Percentiles rank a stretch among this genome's conserved stretches.
Evolutionary conservation across 2,113 vertebrate genomes (phyloP).

Genomic region (Cebus imitator): DNA sequence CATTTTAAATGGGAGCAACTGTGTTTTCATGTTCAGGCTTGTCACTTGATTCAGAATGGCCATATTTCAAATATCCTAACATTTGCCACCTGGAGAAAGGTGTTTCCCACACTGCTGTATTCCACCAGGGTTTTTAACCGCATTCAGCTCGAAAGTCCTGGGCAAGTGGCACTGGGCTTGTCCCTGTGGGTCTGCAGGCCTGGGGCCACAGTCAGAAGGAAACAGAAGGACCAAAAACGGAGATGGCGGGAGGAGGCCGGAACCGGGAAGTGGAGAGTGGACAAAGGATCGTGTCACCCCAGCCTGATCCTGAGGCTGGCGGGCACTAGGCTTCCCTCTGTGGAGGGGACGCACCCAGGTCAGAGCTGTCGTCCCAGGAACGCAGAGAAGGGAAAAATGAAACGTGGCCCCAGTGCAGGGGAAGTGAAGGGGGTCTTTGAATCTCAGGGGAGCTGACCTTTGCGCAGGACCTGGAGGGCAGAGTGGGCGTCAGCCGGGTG

Average conservation of each 20-base stretch:
- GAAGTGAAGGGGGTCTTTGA: not conserved
- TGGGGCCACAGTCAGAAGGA: not conserved
- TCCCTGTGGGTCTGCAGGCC: not conserved
- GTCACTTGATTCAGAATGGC: not conserved
- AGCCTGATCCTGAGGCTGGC: not conserved
- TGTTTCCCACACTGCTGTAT: not conserved
- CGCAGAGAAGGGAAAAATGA: not conserved
- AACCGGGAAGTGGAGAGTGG: not conserved
- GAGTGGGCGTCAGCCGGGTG: not conserved
- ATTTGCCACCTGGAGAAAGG: not conserved
- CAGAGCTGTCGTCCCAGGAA: not conserved
- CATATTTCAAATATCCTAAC: not conserved
- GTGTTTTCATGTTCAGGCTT: not conserved
- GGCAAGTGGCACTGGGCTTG: not conserved
- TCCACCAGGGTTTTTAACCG: not conserved
- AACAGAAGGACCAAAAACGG: not conserved
- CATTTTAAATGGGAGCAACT: not conserved
- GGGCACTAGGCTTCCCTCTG: not conserved
- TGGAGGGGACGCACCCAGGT: not conserved
- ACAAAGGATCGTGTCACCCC: too few species aligned
- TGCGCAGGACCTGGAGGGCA: not conserved
- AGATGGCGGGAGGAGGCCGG: not conserved
- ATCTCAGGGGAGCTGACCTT: not conserved
- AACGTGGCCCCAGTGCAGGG: not conserved
- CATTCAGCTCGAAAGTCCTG: not conserved